These are phyloP conservation scores for Cassiopea xamachana DNA, from an alignment of 30 jellyfish, hydroid and myxozoan species.

Conservation along the genomic window DNA sequence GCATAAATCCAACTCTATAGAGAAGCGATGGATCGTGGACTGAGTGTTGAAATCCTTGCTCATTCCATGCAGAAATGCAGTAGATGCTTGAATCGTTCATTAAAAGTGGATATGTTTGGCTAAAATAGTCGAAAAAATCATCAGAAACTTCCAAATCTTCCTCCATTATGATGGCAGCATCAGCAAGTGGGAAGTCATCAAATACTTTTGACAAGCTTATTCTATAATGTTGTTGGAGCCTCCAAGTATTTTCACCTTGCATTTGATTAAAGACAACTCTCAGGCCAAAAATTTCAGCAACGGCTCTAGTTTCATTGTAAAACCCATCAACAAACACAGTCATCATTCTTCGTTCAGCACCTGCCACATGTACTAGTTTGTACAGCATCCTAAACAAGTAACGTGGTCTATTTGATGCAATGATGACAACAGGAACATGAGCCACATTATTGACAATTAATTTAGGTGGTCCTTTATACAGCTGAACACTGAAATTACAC, in stretches of 20 bases:
- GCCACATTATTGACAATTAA: conserved; percentile 45
- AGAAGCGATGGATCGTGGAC: conserved; percentile 90
- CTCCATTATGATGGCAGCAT: conserved; percentile 87
- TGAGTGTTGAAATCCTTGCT: conserved; percentile 97
- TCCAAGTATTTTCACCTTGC: conserved; percentile 86
- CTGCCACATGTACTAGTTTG: conserved; percentile 89
- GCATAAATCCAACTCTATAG: conserved; percentile 98
- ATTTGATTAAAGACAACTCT: conserved; percentile 84
- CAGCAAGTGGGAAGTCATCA: conserved; percentile 86
- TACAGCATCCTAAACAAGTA: conserved; percentile 88
- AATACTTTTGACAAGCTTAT: conserved; percentile 81
- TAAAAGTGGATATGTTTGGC: too few relatives aligned
- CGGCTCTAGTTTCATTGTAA: conserved; percentile 90
- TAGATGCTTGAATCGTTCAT: conserved; percentile 81
- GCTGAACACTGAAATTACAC: conserved; percentile 82
- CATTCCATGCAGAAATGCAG: conserved; percentile 99
- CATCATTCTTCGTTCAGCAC: conserved; percentile 83
- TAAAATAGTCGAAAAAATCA: conserved; percentile 93
- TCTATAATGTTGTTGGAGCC: conserved; percentile 97
- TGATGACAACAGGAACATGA: conserved; percentile 76
- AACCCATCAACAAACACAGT: conserved; percentile 91
- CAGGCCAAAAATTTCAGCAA: conserved; percentile 88
- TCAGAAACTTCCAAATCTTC: conserved; percentile 97
- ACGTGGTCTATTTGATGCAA: too few relatives aligned
- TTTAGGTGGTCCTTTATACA: conserved; percentile 61